Percentiles rank a stretch among this genome's conserved stretches.
Conservation (phyloP, 1,140 invertebrate genomes). For the Caenorhabditis briggsae region DNA sequence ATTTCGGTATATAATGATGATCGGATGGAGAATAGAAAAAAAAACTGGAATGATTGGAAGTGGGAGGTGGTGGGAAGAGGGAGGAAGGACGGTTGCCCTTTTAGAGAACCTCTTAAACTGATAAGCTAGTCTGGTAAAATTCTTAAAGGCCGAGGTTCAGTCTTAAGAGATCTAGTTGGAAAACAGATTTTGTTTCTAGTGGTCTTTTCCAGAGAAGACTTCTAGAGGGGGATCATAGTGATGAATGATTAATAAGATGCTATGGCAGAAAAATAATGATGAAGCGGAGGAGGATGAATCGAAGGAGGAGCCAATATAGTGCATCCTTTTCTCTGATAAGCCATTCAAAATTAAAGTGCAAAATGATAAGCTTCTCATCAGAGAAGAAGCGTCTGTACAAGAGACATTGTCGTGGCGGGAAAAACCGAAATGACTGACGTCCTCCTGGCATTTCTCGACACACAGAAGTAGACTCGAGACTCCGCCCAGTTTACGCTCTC, state of each 20-base stretch:
- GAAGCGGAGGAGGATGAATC: background rate
- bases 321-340: slow-evolving; percentile 4
- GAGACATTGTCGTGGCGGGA: background rate
- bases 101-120: slow-evolving; percentile 6
- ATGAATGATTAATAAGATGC: slow-evolving; percentile 17
- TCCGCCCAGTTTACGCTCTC: slow-evolving; percentile 47
- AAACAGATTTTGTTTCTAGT: background rate
- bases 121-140: slow-evolving; percentile 27
- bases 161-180: background rate
- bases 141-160: background rate
- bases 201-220: too few relatives aligned
- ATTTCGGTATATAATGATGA: background rate
- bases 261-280: background rate
- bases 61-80: background rate
- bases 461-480: background rate
- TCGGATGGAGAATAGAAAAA: background rate
- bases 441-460: slow-evolving; percentile 20
- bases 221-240: background rate
- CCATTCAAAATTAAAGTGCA: background rate
- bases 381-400: background rate
- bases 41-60: slow-evolving; percentile 3
- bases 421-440: slow-evolving; percentile 38
- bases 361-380: slow-evolving; percentile 28
- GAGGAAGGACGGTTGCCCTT: background rate
- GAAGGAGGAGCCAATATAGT: background rate